Conservation (phyloP, 2,113 vertebrate genomes). For the Piaya cayana region DNA sequence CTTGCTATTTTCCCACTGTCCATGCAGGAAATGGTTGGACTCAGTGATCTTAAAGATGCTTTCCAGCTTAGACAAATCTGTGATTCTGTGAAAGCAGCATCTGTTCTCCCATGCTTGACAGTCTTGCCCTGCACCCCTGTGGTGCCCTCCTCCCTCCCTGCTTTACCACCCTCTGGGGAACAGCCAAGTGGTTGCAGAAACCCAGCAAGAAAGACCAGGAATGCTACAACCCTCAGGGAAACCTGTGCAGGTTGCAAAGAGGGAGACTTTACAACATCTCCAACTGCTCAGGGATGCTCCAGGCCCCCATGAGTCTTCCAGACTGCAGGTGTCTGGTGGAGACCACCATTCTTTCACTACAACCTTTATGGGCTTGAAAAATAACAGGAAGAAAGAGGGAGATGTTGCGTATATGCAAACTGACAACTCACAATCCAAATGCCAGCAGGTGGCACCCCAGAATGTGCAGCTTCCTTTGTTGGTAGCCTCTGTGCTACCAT, state of each 20-base stretch:
- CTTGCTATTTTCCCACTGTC: fast-evolving
- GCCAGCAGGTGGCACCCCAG: constrained; percentile 52
- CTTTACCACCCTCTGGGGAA: fast-evolving
- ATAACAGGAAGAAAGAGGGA: too few species aligned
- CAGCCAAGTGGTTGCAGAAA: fast-evolving
- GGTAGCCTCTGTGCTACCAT: not conserved
- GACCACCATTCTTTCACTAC: fast-evolving
- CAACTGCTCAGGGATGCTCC: fast-evolving
- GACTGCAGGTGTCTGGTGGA: fast-evolving
- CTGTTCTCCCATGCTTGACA: fast-evolving
- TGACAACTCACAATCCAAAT: not conserved
- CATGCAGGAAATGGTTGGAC: too few species aligned
- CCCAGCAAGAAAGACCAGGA: fast-evolving
- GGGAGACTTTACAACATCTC: not conserved
- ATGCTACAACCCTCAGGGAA: fast-evolving
- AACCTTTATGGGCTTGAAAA: fast-evolving
- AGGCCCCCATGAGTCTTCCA: not conserved
- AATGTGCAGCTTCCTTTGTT: not conserved
- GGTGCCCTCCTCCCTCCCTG: too few species aligned
- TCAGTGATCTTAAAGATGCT: too few species aligned
- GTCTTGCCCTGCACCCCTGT: too few species aligned
- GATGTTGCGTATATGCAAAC: fast-evolving
- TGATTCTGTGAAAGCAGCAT: not conserved
- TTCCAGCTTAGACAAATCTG: too few species aligned
- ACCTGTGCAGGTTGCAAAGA: fast-evolving